A percentile compares a stretch with the other conserved stretches of the same genome.
phyloP scores from a whole-genome alignment of 37 sponge, comb jelly and placozoan genomes.

The Spongia lamella region DNA sequence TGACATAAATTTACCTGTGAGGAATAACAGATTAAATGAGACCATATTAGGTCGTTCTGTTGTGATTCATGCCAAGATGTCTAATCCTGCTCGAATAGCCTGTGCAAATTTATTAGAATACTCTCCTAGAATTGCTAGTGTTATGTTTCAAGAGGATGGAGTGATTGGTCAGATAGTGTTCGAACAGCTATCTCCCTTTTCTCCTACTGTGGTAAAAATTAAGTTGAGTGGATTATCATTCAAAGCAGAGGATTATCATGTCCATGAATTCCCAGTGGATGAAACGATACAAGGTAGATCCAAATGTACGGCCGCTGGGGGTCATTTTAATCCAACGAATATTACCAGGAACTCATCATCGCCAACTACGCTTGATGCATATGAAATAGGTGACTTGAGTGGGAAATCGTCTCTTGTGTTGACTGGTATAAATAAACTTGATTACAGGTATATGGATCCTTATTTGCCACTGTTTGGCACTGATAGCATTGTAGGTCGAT shows the following conservation, averaged over 20 bases:
- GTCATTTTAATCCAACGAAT: slow-evolving; percentile 60
- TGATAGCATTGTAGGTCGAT: slow-evolving; percentile 72
- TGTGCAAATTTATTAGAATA: slow-evolving; percentile 49
- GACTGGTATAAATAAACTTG: not conserved
- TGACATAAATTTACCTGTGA: slow-evolving; percentile 53
- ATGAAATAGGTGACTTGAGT: slow-evolving; percentile 77
- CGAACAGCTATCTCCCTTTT: slow-evolving; percentile 55
- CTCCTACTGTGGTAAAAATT: slow-evolving; percentile 42
- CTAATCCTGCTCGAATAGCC: slow-evolving; percentile 20
- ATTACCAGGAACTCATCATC: not conserved
- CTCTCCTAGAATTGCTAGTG: slow-evolving; percentile 16
- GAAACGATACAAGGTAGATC: not conserved
- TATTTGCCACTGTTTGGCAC: slow-evolving; percentile 65
- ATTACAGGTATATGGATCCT: slow-evolving; percentile 35
- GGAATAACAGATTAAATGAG: not conserved
- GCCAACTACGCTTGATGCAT: slow-evolving; percentile 57
- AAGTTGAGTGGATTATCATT: slow-evolving; percentile 44
- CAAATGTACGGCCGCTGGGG: slow-evolving; percentile 20
- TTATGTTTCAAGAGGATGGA: slow-evolving; percentile 13
- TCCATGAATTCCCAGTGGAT: slow-evolving; percentile 51
- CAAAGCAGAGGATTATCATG: slow-evolving; percentile 53
- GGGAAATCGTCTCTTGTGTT: slow-evolving; percentile 68
- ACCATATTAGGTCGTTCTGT: slow-evolving; percentile 51
- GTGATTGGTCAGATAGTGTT: slow-evolving; percentile 52
- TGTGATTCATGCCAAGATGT: slow-evolving; percentile 54